phyloP scores from a whole-genome alignment of 2,888 invertebrate genomes.

The Meloe dianella region DNA sequence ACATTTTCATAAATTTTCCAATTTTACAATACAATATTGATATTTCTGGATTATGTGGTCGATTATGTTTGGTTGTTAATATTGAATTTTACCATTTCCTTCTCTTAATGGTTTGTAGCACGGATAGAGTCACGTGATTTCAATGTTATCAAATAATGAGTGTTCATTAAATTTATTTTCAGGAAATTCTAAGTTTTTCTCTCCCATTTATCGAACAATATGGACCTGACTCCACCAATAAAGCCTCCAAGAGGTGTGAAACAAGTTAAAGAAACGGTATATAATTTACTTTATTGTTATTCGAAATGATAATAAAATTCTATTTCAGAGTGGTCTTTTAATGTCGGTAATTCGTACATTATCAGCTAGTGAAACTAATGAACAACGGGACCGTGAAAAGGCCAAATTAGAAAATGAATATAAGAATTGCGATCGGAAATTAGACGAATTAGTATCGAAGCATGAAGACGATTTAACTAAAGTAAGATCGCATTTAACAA shows the following conservation, averaged over 20 bases:
- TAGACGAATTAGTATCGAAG: conserved; percentile 86
- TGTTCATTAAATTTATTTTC: neutral
- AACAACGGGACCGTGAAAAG: conserved; percentile 91
- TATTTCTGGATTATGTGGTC: no score
- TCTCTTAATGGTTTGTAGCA: no score
- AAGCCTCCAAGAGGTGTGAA: conserved; percentile 88
- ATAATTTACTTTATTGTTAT: no score
- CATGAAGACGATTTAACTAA: conserved; percentile 88
- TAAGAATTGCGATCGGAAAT: conserved; percentile 84
- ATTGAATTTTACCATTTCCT: no score
- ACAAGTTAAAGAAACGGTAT: conserved; percentile 84
- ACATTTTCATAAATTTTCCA: no score
- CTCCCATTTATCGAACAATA: conserved; percentile 18
- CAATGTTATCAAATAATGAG: neutral
- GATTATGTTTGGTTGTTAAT: no score
- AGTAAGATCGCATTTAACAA: conserved; percentile 61
- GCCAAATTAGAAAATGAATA: conserved; percentile 93
- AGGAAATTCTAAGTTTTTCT: neutral
- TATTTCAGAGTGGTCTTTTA: conserved; percentile 76
- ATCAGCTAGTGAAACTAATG: conserved; percentile 92
- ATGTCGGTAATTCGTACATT: conserved; percentile 95
- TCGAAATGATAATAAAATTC: conserved; percentile 27
- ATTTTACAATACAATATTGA: no score
- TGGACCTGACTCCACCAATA: conserved; percentile 69
- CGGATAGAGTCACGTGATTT: no score